phyloP scores from a whole-genome alignment of 1,140 invertebrate species.

The Bombus fervidus region DNA sequence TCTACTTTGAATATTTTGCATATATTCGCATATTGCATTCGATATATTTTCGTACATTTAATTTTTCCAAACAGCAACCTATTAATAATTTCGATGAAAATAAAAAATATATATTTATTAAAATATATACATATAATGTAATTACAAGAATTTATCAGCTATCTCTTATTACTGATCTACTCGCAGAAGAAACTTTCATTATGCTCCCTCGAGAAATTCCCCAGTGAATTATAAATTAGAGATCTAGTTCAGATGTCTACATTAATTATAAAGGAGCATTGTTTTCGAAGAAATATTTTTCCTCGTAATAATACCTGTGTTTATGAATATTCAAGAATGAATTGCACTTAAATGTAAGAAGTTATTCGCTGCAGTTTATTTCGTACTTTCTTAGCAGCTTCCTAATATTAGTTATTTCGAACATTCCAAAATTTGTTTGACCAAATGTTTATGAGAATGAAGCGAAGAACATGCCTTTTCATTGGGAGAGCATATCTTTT shows the following conservation, averaged over 20 bases:
- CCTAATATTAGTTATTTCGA: too few relatives aligned
- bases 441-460: too few relatives aligned
- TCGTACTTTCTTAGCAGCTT: neutral
- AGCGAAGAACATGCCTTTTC: too few relatives aligned
- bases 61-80: too few relatives aligned
- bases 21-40: too few relatives aligned
- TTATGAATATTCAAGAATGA: neutral
- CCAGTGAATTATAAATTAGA: neutral
- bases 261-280: neutral
- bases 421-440: too few relatives aligned
- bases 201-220: neutral
- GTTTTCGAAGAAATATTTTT: neutral
- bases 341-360: neutral
- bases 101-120: too few relatives aligned
- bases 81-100: too few relatives aligned
- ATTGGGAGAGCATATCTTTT: too few relatives aligned
- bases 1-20: too few relatives aligned
- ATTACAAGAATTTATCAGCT: neutral
- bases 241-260: neutral
- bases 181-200: neutral
- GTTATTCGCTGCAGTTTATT: neutral
- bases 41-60: too few relatives aligned
- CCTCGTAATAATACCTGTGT: neutral
- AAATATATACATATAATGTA: neutral
- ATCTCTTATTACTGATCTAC: neutral